Evolutionary conservation across 2,888 invertebrate species (phyloP).

Genomic region (Chirona hameri): DNA sequence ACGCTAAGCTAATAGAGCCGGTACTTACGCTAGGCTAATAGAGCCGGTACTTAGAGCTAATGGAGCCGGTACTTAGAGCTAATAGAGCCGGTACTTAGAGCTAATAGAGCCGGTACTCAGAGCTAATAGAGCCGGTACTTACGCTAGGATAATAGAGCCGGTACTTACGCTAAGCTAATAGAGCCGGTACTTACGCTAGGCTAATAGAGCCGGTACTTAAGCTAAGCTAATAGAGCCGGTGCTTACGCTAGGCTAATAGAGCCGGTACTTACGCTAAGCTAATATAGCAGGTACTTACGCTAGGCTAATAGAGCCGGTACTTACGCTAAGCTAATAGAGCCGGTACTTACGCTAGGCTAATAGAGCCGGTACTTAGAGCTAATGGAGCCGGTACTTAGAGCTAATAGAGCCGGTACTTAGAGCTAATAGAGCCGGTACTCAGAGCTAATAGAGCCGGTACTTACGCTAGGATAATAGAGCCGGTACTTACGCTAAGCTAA

Average conservation of each 20-base stretch:
- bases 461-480: constrained; percentile 70
- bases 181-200: constrained; percentile 57
- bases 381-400: constrained; percentile 45
- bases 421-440: too few species aligned
- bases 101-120: too few species aligned
- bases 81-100: constrained; percentile 46
- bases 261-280: too few species aligned
- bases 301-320: constrained; percentile 70
- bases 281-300: constrained; percentile 51
- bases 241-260: constrained; percentile 68
- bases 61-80: constrained; percentile 45
- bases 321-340: too few species aligned
- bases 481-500: too few species aligned
- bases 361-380: too few species aligned
- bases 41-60: too few species aligned
- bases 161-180: too few species aligned
- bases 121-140: constrained; percentile 38
- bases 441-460: constrained; percentile 31
- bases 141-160: constrained; percentile 73
- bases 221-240: too few species aligned
- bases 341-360: constrained; percentile 61
- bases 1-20: too few species aligned
- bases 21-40: constrained; percentile 63
- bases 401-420: constrained; percentile 45
- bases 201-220: too few species aligned